These are phyloP conservation scores for Drosophila sproati DNA, from an alignment of 1,140 invertebrate genomes.

Conservation along the genomic window DNA sequence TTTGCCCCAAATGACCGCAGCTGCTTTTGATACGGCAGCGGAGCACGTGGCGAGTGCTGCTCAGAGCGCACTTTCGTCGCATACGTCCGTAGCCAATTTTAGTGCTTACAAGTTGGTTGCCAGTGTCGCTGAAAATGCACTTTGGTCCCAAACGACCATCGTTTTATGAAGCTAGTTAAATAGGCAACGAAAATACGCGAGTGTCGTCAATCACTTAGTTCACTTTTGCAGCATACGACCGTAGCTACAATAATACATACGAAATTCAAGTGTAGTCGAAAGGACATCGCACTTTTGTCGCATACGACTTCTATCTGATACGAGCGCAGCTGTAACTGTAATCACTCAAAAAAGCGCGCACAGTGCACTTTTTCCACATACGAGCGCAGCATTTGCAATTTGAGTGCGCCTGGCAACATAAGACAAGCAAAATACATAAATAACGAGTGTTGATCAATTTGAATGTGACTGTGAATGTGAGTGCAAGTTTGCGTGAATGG, in stretches of 20 bases:
- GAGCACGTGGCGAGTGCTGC: too few species aligned
- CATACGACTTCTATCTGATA: slow-evolving; percentile 1
- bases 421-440: neutral
- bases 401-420: slow-evolving; percentile 69
- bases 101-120: neutral
- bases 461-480: slow-evolving; percentile 4
- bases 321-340: neutral
- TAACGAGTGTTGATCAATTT: slow-evolving; percentile 42
- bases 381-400: slow-evolving; percentile 45
- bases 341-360: too few species aligned
- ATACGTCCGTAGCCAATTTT: neutral
- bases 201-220: too few species aligned
- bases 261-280: too few species aligned
- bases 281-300: too few species aligned
- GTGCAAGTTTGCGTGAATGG: slow-evolving; percentile 26
- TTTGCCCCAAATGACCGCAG: slow-evolving; percentile 3
- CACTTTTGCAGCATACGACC: neutral
- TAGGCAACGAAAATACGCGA: too few species aligned
- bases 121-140: neutral
- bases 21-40: neutral
- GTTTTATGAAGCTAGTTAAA: too few species aligned
- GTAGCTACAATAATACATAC: neutral
- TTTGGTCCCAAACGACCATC: neutral
- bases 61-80: neutral
- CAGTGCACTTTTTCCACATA: neutral